Conservation (phyloP, 2,797 vertebrate genomes). For the Rhinichthys osculus region DNA sequence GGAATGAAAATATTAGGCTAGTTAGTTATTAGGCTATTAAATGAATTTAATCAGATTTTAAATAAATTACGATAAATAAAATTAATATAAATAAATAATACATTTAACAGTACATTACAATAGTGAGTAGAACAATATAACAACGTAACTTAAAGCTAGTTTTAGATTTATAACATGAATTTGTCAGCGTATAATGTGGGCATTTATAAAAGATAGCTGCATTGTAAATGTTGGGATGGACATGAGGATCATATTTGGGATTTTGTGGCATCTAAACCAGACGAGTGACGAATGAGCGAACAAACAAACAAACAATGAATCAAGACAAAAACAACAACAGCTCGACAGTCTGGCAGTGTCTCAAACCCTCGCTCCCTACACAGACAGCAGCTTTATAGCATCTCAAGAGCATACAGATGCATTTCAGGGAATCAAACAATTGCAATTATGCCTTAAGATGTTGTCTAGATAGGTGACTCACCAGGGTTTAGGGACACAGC, state of each 20-base stretch:
- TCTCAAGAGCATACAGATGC: not conserved
- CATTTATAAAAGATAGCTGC: not conserved
- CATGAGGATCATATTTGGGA: not conserved
- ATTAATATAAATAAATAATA: not conserved
- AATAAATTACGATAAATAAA: no score
- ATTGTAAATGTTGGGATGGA: not conserved
- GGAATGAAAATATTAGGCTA: no score
- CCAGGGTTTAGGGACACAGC: not conserved
- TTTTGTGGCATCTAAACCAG: not conserved
- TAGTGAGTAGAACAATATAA: not conserved
- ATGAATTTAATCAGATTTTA: no score
- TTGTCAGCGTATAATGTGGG: not conserved
- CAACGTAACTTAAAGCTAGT: not conserved
- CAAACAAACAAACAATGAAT: not conserved
- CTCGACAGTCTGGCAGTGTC: not conserved
- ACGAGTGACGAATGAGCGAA: not conserved
- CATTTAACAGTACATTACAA: not conserved
- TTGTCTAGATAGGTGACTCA: not conserved
- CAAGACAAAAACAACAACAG: not conserved
- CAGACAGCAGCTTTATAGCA: not conserved
- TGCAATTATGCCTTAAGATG: not conserved
- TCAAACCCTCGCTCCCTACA: not conserved
- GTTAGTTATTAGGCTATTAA: no score
- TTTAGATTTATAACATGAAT: not conserved
- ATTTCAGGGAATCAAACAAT: fast-evolving